Percentiles rank a stretch among this genome's conserved stretches.
Evolutionary conservation across 2,797 vertebrate genomes (phyloP).

Genomic region (Phoeniculus purpureus): DNA sequence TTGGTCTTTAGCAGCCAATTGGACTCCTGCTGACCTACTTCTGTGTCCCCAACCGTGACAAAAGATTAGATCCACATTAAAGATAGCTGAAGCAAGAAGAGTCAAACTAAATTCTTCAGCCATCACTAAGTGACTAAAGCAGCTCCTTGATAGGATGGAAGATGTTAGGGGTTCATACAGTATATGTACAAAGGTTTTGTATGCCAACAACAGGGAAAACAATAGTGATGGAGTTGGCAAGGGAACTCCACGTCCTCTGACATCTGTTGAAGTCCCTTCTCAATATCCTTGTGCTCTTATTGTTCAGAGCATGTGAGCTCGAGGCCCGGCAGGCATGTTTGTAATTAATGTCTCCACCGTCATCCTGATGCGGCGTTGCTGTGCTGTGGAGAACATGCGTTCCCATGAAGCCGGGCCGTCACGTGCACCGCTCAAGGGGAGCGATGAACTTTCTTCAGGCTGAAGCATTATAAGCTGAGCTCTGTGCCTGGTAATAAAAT

Average conservation of each 20-base stretch:
- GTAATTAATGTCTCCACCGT: background rate
- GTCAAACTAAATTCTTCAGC: background rate
- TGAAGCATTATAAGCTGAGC: background rate
- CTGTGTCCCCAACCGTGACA: background rate
- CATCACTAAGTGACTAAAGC: background rate
- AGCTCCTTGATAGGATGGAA: background rate
- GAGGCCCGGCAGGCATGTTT: conserved; percentile 28
- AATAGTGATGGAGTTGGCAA: background rate
- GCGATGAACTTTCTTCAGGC: background rate
- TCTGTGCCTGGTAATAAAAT: background rate
- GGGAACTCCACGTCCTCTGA: background rate
- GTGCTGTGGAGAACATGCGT: accelerated
- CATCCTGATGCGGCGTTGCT: background rate
- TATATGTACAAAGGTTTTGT: background rate
- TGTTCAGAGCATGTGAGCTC: conserved; percentile 5
- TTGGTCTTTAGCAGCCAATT: background rate
- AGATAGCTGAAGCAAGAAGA: background rate
- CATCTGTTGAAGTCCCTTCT: background rate
- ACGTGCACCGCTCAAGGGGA: background rate
- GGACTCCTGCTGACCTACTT: background rate
- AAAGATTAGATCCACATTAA: background rate
- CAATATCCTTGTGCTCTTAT: background rate
- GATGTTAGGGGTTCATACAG: background rate
- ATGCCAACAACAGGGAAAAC: background rate
- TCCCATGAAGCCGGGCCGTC: background rate